A percentile compares a stretch with the other conserved stretches of the same genome.
phyloP scores from a whole-genome alignment of 1,140 invertebrate genomes.

The Drosophila persimilis region DNA sequence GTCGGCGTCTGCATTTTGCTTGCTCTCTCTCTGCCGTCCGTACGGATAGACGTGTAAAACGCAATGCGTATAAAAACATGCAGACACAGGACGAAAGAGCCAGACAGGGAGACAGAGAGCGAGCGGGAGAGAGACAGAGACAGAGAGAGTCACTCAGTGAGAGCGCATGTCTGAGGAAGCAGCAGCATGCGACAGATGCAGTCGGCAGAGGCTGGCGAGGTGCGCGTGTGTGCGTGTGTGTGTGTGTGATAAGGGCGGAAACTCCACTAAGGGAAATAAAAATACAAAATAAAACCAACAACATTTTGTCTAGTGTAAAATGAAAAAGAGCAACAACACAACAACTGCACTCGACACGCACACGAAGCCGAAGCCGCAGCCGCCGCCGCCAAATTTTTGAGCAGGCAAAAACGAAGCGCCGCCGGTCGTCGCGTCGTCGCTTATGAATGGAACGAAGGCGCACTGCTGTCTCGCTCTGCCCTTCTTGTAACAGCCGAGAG shows the following conservation, averaged over 20 bases:
- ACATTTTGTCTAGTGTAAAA: not conserved
- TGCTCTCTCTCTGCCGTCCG: constrained; percentile 9
- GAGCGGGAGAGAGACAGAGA: constrained; percentile 12
- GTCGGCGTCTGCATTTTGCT: constrained; percentile 39
- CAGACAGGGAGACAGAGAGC: constrained; percentile 24
- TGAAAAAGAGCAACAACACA: constrained; percentile 14
- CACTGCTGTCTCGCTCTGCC: constrained; percentile 27
- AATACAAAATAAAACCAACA: constrained; percentile 18
- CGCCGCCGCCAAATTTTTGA: constrained; percentile 8
- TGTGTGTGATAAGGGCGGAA: constrained; percentile 28
- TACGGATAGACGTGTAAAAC: constrained; percentile 75
- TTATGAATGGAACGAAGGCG: constrained; percentile 54
- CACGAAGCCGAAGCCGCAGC: not conserved
- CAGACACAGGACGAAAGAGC: constrained; percentile 64
- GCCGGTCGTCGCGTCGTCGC: constrained; percentile 13
- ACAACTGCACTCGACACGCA: constrained; percentile 1
- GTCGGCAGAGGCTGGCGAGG: not conserved
- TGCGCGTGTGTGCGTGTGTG: not conserved
- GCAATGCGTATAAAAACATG: constrained; percentile 78
- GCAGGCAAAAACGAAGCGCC: constrained; percentile 28
- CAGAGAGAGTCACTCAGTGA: constrained; percentile 16
- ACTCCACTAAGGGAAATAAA: constrained; percentile 6
- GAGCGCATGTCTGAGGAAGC: constrained; percentile 57
- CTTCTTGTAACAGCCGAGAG: not conserved
- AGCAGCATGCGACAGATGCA: constrained; percentile 2